Evolutionary conservation across 2,888 invertebrate species (phyloP).

Genomic region (Clepsis dumicolana): DNA sequence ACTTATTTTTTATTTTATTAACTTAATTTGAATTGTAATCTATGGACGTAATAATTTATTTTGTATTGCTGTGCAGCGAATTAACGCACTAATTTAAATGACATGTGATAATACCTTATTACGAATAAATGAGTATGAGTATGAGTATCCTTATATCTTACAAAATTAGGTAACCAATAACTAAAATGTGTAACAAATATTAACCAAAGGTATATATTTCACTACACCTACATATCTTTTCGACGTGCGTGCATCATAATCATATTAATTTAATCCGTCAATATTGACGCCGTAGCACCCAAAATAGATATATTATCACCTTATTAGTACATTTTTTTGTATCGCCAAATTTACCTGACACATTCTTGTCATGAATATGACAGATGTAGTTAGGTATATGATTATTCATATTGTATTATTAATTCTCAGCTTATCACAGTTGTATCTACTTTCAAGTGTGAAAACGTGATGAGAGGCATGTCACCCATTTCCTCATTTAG

Average conservation of each 20-base stretch:
- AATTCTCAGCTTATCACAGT: constrained; percentile 6
- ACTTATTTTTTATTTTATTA: too few relatives aligned
- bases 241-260: background rate
- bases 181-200: background rate
- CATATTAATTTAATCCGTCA: constrained; percentile 18
- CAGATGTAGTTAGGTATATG: constrained; percentile 1
- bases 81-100: too few relatives aligned
- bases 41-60: too few relatives aligned
- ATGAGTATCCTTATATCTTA: too few relatives aligned
- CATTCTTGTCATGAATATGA: constrained; percentile 18
- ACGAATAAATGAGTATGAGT: too few relatives aligned
- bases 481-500: background rate
- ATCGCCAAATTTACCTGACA: background rate
- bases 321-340: constrained; percentile 1
- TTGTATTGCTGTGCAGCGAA: too few relatives aligned
- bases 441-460: constrained; percentile 1
- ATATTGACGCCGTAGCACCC: constrained; percentile 4
- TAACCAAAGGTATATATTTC: too few relatives aligned
- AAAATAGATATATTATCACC: constrained; percentile 17
- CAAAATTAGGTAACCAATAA: too few relatives aligned
- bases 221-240: too few relatives aligned
- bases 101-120: too few relatives aligned
- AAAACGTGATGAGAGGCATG: constrained; percentile 16
- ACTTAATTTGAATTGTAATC: too few relatives aligned
- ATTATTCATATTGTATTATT: constrained; percentile 10